phyloP scores from a whole-genome alignment of 1,140 invertebrate species.

The Cepaea nemoralis region DNA sequence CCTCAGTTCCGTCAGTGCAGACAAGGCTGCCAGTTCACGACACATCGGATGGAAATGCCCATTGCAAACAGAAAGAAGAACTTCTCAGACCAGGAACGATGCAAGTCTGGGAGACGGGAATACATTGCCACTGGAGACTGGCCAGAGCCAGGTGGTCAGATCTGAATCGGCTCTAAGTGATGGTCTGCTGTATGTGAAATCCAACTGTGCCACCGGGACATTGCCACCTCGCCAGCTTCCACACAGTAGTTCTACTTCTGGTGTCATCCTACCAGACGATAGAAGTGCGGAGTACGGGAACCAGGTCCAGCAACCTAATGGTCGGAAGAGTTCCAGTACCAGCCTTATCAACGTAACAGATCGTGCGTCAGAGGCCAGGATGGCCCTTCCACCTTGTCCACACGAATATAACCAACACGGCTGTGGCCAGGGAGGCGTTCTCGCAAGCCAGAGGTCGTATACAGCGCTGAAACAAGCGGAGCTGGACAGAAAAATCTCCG shows the following conservation, averaged over 20 bases:
- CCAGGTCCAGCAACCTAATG: background rate
- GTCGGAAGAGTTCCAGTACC: background rate
- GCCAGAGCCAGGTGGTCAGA: background rate
- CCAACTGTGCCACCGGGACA: background rate
- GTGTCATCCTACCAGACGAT: too few species aligned
- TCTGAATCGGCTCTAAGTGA: background rate
- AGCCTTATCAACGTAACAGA: background rate
- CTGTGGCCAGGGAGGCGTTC: background rate
- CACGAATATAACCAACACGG: background rate
- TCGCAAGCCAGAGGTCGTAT: background rate
- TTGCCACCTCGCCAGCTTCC: background rate
- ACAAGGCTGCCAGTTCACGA: background rate
- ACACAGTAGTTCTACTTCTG: background rate
- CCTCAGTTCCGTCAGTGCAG: background rate
- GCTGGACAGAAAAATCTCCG: background rate
- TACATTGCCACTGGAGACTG: background rate
- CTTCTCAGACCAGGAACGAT: background rate
- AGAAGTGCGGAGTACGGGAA: too few species aligned
- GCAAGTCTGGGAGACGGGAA: background rate
- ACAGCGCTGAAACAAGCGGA: background rate
- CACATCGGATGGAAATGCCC: background rate
- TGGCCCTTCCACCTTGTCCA: background rate
- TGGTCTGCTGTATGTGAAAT: background rate
- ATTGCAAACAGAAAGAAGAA: background rate
- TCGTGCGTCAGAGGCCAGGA: background rate